Percentiles rank a stretch among this genome's conserved stretches.
Conservation (phyloP, 1,140 invertebrate genomes). For the Dendrolimus kikuchii region DNA sequence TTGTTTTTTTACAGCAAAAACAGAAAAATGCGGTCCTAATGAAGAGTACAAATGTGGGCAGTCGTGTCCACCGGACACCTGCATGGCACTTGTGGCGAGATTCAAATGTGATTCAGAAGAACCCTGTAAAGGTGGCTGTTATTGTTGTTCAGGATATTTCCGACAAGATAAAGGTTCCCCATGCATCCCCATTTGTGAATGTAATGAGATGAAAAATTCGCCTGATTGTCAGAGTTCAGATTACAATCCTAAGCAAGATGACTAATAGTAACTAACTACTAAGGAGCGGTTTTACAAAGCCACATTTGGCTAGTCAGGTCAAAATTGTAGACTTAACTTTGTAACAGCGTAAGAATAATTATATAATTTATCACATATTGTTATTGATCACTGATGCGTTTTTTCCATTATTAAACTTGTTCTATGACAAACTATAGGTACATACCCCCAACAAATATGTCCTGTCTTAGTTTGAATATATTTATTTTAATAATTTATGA, state of each 20-base stretch:
- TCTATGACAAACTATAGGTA: too few relatives aligned
- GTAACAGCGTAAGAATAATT: too few relatives aligned
- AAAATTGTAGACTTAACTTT: too few relatives aligned
- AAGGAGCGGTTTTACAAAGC: too few relatives aligned
- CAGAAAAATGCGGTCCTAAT: conserved; percentile 6
- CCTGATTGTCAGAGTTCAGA: conserved; percentile 5
- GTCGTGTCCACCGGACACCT: conserved; percentile 30
- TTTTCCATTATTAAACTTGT: too few relatives aligned
- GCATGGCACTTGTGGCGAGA: conserved; percentile 18
- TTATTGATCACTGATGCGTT: too few relatives aligned
- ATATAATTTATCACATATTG: too few relatives aligned
- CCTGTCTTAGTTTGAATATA: too few relatives aligned
- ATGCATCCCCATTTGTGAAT: not conserved
- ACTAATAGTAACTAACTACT: not conserved
- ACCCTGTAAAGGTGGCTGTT: not conserved
- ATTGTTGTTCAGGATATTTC: not conserved
- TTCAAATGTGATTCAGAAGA: conserved; percentile 18
- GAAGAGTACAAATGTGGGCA: conserved; percentile 23
- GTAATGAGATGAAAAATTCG: conserved; percentile 1
- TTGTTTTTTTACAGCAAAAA: too few relatives aligned
- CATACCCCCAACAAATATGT: too few relatives aligned
- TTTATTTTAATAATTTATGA: too few relatives aligned
- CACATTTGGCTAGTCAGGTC: too few relatives aligned
- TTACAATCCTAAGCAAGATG: not conserved
- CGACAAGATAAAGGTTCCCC: not conserved